A percentile compares a stretch with the other conserved stretches of the same genome.
Evolutionary conservation across 2,797 vertebrate genomes (phyloP).

Genomic region (Esox masquinongy): DNA sequence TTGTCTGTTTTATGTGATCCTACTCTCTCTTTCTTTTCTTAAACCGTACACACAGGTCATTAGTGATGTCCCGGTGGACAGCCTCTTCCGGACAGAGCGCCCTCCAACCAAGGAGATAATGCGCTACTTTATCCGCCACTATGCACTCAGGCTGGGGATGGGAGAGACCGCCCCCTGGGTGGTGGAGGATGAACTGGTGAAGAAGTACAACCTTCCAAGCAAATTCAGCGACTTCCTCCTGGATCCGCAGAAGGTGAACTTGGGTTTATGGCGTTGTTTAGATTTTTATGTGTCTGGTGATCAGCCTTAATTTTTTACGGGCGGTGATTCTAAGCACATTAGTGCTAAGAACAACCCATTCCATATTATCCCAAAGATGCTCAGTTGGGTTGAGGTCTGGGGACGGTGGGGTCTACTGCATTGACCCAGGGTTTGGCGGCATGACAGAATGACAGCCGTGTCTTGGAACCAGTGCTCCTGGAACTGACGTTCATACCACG

Average conservation of each 20-base stretch:
- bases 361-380: no score
- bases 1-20: not conserved
- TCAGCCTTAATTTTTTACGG: not conserved
- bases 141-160: constrained; percentile 86
- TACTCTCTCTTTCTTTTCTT: not conserved
- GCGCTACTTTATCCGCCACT: constrained; percentile 96
- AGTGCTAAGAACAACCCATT: no score
- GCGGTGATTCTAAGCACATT: no score
- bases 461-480: not conserved
- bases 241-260: constrained; percentile 90
- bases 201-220: constrained; percentile 92
- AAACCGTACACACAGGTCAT: constrained; percentile 77
- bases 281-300: not conserved
- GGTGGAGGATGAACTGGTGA: constrained; percentile 94
- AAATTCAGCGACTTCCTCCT: constrained; percentile 97
- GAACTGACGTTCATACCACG: not conserved
- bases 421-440: not conserved
- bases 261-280: not conserved
- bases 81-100: constrained; percentile 89
- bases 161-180: constrained; percentile 97
- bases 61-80: constrained; percentile 89
- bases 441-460: no score
- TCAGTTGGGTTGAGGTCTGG: no score
- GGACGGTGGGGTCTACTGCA: not conserved
- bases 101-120: constrained; percentile 99